Percentiles rank a stretch among this genome's conserved stretches.
These are phyloP conservation scores for Tenebrio molitor DNA, from an alignment of 1,140 invertebrate genomes.

Conservation along the genomic window DNA sequence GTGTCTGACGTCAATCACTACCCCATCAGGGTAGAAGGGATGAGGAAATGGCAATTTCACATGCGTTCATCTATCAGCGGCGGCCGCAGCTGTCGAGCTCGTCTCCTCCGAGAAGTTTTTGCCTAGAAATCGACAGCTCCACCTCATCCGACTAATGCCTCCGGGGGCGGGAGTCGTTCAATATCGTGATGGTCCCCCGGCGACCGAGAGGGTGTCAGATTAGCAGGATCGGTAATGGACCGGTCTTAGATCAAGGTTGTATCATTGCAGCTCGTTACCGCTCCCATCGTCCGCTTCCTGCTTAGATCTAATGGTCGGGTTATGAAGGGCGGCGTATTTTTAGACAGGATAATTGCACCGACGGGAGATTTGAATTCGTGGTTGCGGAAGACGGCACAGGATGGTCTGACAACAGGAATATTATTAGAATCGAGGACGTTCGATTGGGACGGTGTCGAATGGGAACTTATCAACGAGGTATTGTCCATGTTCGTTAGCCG, in stretches of 20 bases:
- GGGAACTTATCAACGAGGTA: background rate
- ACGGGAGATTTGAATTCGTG: background rate
- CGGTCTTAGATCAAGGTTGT: conserved; percentile 1
- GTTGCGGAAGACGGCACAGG: background rate
- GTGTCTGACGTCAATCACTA: background rate
- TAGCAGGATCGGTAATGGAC: background rate
- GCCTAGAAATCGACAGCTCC: background rate
- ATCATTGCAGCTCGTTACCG: conserved; percentile 6
- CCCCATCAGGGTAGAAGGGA: background rate
- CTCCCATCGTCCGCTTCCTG: background rate
- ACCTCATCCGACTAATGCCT: background rate
- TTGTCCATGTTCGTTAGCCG: conserved; percentile 4
- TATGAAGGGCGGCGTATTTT: conserved; percentile 1
- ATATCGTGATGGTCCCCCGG: background rate
- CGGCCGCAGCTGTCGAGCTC: background rate
- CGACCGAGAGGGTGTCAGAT: background rate
- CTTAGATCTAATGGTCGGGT: background rate
- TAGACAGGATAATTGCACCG: background rate
- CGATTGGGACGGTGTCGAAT: background rate
- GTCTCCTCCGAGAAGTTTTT: background rate
- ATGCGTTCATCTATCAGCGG: background rate
- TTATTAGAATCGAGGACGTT: background rate
- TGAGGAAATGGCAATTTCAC: conserved; percentile 7
- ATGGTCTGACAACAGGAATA: background rate
- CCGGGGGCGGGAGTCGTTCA: background rate